Conservation (phyloP, 2,113 vertebrate species). For the Cochlearius cochlearius region DNA sequence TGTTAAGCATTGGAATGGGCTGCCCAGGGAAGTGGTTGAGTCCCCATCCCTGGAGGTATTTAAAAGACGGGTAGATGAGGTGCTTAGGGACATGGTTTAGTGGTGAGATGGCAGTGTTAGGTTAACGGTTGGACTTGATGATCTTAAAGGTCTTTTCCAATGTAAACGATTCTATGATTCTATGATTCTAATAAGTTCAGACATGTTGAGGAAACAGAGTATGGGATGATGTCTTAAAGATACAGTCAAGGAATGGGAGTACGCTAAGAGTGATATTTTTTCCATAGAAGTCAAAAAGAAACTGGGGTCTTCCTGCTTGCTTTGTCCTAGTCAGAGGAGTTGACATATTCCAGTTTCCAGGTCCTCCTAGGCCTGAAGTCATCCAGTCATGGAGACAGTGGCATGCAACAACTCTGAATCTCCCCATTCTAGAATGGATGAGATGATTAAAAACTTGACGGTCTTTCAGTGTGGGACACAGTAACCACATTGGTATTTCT, state of each 20-base stretch:
- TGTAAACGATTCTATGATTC: too few relatives aligned
- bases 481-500: not conserved
- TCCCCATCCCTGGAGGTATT: too few relatives aligned
- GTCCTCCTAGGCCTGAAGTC: not conserved
- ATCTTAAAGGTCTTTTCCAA: too few relatives aligned
- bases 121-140: too few relatives aligned
- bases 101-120: too few relatives aligned
- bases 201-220: not conserved
- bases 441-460: not conserved
- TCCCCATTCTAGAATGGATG: not conserved
- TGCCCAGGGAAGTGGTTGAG: too few relatives aligned
- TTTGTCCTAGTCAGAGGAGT: not conserved
- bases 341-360: not conserved
- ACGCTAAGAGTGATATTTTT: not conserved
- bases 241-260: not conserved
- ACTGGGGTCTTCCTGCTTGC: not conserved
- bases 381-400: not conserved
- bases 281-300: not conserved
- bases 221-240: not conserved
- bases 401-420: not conserved
- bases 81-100: too few relatives aligned
- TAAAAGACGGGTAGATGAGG: too few relatives aligned
- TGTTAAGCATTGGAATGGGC: too few relatives aligned
- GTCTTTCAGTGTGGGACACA: not conserved
- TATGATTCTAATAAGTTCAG: not conserved